Percentiles rank a stretch among this genome's conserved stretches.
phyloP scores from a whole-genome alignment of 1,140 invertebrate species.

The Aphaenogaster ashmeadi region DNA sequence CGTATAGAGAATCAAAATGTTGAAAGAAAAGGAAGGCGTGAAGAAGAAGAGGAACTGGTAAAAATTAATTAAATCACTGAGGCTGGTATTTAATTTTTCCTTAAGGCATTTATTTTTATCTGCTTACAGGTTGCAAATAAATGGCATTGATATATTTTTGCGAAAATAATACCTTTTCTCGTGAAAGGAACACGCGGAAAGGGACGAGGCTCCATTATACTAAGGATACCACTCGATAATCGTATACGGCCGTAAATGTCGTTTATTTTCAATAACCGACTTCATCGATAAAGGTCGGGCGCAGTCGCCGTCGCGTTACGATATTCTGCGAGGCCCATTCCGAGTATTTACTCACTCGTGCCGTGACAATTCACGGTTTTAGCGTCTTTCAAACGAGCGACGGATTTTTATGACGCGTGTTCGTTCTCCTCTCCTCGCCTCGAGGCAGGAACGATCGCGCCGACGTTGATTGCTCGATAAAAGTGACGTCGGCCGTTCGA shows the following conservation, averaged over 20 bases:
- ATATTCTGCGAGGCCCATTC: conserved; percentile 37
- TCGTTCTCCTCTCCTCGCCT: conserved; percentile 12
- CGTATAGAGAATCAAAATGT: neutral
- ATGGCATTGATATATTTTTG: too few species aligned
- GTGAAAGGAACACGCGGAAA: neutral
- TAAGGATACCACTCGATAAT: conserved; percentile 39
- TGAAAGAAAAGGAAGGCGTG: too few species aligned
- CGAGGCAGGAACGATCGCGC: conserved; percentile 16
- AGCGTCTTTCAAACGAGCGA: conserved; percentile 39
- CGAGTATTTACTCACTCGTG: conserved; percentile 53
- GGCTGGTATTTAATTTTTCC: neutral
- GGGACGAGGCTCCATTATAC: neutral
- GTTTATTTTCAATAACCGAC: conserved; percentile 59
- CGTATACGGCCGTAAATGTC: conserved; percentile 39
- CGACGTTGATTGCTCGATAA: conserved; percentile 61
- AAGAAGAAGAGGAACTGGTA: neutral
- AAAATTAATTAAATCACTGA: neutral
- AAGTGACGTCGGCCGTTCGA: conserved; percentile 51
- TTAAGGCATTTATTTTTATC: neutral
- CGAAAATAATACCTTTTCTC: neutral
- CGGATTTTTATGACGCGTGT: conserved; percentile 53
- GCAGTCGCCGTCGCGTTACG: conserved; percentile 21
- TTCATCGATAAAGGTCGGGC: conserved; percentile 38
- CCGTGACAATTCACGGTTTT: conserved; percentile 45
- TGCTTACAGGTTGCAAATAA: too few species aligned